Evolutionary conservation across 2,888 invertebrate species (phyloP).

Genomic region (Tipula vernalis): DNA sequence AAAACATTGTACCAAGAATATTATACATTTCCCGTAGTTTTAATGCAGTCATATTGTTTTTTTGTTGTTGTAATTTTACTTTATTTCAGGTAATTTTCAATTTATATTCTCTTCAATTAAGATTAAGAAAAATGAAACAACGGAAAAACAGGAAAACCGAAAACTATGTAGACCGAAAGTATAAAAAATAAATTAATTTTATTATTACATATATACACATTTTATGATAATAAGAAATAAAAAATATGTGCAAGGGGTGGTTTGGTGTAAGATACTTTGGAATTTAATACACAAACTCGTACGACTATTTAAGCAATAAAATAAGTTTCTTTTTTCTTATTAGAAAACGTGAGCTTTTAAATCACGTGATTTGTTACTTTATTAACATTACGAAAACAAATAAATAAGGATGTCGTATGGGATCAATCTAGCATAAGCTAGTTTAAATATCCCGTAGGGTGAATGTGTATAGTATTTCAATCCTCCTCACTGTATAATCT

Average conservation of each 20-base stretch:
- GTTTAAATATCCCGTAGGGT: neutral
- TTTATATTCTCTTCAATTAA: slow-evolving; percentile 4
- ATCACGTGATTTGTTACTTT: neutral
- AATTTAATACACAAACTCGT: neutral
- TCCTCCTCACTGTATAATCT: neutral
- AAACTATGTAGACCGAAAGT: neutral
- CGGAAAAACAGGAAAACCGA: neutral
- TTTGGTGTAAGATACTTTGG: neutral
- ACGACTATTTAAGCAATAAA: neutral
- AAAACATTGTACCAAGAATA: neutral
- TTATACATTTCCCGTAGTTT: neutral
- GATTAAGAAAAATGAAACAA: neutral
- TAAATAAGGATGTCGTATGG: neutral
- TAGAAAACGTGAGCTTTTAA: neutral
- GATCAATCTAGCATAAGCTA: neutral
- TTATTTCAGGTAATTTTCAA: neutral
- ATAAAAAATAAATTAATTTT: neutral
- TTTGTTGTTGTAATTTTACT: neutral
- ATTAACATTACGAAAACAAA: neutral
- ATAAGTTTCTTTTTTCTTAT: neutral
- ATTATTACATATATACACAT: neutral
- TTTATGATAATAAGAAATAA: neutral
- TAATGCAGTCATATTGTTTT: neutral
- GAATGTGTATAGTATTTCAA: neutral
- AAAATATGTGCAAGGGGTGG: neutral